Conservation (phyloP, 2,888 invertebrate species). For the Torymus texanus region DNA sequence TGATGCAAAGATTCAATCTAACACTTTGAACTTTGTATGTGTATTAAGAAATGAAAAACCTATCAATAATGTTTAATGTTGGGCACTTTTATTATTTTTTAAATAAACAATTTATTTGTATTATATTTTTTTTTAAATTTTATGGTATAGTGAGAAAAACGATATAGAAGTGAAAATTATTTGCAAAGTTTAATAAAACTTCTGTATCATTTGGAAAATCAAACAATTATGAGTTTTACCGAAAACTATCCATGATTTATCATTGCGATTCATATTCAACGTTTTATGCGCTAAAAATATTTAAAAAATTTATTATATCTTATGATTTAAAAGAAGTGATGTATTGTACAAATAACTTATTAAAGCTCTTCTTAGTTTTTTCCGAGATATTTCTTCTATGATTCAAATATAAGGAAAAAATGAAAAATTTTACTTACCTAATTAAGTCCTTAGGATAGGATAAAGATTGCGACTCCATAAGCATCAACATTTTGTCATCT, state of each 20-base stretch:
- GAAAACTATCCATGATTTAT: too few relatives aligned
- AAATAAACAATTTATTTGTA: slow-evolving; percentile 13
- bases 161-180: too few relatives aligned
- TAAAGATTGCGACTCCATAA: slow-evolving; percentile 13
- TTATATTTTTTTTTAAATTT: slow-evolving; percentile 12
- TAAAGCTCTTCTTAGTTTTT: slow-evolving; percentile 38
- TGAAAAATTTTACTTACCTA: slow-evolving; percentile 33
- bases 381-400: slow-evolving; percentile 19
- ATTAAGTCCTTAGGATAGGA: slow-evolving; percentile 31
- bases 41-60: slow-evolving; percentile 3
- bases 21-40: slow-evolving; percentile 30
- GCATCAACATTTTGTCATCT: slow-evolving; percentile 33
- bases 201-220: too few relatives aligned
- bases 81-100: slow-evolving; percentile 40
- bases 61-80: slow-evolving; percentile 20
- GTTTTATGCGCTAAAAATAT: not conserved
- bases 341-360: slow-evolving; percentile 51
- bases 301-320: slow-evolving; percentile 26
- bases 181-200: too few relatives aligned
- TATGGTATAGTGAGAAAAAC: too few relatives aligned
- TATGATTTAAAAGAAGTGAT: slow-evolving; percentile 36
- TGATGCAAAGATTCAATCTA: slow-evolving; percentile 38
- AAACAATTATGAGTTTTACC: too few relatives aligned
- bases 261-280: too few relatives aligned
- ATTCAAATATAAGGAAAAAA: slow-evolving; percentile 27